phyloP scores from a whole-genome alignment of 2,113 vertebrate genomes.

The Bombycilla garrulus region DNA sequence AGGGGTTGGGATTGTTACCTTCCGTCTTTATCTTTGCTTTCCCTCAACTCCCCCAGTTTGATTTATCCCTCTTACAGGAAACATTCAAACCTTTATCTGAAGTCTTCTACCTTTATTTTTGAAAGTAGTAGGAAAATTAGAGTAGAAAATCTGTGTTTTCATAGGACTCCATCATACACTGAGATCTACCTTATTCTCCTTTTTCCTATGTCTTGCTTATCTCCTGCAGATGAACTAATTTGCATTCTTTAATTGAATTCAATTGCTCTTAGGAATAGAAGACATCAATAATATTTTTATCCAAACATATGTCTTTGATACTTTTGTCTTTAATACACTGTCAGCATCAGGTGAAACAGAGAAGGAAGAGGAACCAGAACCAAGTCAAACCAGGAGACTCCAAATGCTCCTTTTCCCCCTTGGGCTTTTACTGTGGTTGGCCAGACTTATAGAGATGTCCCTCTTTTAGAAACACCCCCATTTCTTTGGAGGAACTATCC shows the following conservation, averaged over 20 bases:
- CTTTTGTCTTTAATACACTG: background rate
- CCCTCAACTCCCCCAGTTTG: background rate
- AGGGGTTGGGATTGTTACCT: background rate
- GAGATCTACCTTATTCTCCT: background rate
- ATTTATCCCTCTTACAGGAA: background rate
- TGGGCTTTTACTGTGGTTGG: background rate
- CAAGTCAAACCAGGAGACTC: background rate
- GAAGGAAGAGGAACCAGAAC: background rate
- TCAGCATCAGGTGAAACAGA: background rate
- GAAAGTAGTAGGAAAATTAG: background rate
- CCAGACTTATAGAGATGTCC: background rate
- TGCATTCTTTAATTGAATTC: constrained; percentile 21
- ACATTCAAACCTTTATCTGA: background rate
- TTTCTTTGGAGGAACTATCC: background rate
- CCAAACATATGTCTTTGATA: background rate
- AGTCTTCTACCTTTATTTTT: background rate
- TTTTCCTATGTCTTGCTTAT: background rate
- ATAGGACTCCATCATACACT: background rate
- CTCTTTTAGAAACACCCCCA: background rate
- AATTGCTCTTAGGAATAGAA: background rate
- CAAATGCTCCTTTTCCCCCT: background rate
- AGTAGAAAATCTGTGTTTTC: background rate
- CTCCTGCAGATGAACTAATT: background rate
- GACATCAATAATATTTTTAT: background rate
- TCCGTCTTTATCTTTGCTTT: background rate